phyloP scores from a whole-genome alignment of 2,888 invertebrate genomes.

The Hemithea aestivaria region DNA sequence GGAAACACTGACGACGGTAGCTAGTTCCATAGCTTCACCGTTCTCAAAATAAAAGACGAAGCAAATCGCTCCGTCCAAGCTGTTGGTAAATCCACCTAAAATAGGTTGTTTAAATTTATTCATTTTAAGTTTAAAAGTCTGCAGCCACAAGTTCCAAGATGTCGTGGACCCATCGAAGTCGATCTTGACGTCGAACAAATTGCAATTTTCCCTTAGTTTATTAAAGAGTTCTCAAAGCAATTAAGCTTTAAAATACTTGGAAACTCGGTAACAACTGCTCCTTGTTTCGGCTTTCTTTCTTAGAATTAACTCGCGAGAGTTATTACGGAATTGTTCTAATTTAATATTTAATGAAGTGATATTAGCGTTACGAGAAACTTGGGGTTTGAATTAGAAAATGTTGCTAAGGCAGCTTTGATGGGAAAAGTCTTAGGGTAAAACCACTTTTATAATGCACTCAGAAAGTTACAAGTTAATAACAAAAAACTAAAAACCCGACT shows the following conservation, averaged over 20 bases:
- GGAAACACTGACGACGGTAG: too few relatives aligned
- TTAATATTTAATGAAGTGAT: conserved; percentile 5
- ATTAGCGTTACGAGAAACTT: neutral
- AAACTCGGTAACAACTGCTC: conserved; percentile 11
- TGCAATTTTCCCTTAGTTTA: conserved; percentile 13
- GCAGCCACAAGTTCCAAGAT: too few relatives aligned
- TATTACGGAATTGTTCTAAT: conserved; percentile 3
- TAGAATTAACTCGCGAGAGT: conserved; percentile 7
- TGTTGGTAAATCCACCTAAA: too few relatives aligned
- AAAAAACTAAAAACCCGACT: too few relatives aligned
- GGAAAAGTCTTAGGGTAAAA: conserved; percentile 4
- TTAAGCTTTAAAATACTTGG: conserved; percentile 15
- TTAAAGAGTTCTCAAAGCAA: conserved; percentile 15
- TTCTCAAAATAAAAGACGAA: too few relatives aligned
- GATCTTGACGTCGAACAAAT: conserved; percentile 7
- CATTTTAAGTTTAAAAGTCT: too few relatives aligned
- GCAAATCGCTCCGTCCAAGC: too few relatives aligned
- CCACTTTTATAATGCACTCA: conserved; percentile 8
- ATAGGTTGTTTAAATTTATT: too few relatives aligned
- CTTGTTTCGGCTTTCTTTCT: conserved; percentile 13
- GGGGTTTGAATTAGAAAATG: conserved; percentile 4
- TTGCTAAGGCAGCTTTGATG: too few relatives aligned
- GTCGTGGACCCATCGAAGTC: too few relatives aligned
- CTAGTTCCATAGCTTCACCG: too few relatives aligned
- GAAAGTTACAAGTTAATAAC: too few relatives aligned